Evolutionary conservation across 1,140 invertebrate genomes (phyloP).

Genomic region (Drosophila triauraria): DNA sequence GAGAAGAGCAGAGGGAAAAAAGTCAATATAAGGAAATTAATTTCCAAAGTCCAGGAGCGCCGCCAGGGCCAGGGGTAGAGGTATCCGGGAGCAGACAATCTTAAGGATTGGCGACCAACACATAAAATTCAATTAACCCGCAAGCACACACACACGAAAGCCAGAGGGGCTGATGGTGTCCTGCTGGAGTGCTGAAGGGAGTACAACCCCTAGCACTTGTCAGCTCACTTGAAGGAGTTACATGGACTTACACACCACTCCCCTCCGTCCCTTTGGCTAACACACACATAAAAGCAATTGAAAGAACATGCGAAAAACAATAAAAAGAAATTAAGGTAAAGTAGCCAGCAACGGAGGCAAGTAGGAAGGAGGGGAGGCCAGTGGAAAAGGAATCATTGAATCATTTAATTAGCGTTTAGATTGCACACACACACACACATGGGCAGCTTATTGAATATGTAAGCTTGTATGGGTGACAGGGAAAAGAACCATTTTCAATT

Average conservation of each 20-base stretch:
- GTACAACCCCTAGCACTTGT: conserved; percentile 45
- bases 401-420: conserved; percentile 84
- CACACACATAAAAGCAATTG: conserved; percentile 70
- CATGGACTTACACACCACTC: conserved; percentile 42
- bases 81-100: conserved; percentile 32
- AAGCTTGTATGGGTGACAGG: conserved; percentile 21
- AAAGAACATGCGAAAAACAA: conserved; percentile 81
- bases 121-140: conserved; percentile 80
- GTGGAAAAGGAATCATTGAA: conserved; percentile 74
- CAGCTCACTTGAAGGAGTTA: conserved; percentile 70
- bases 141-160: conserved; percentile 44
- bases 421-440: conserved; percentile 51
- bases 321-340: conserved; percentile 82
- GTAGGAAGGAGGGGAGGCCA: background rate
- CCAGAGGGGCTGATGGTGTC: background rate
- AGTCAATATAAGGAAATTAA: conserved; percentile 80
- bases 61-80: background rate
- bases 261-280: background rate
- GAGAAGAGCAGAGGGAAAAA: conserved; percentile 47
- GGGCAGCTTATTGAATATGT: conserved; percentile 66
- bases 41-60: conserved; percentile 57
- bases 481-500: conserved; percentile 77
- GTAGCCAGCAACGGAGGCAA: conserved; percentile 42
- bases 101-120: conserved; percentile 75
- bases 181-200: conserved; percentile 12